A percentile compares a stretch with the other conserved stretches of the same genome.
Evolutionary conservation across 2,113 vertebrate species (phyloP).

Genomic region (Osmerus eperlanus): DNA sequence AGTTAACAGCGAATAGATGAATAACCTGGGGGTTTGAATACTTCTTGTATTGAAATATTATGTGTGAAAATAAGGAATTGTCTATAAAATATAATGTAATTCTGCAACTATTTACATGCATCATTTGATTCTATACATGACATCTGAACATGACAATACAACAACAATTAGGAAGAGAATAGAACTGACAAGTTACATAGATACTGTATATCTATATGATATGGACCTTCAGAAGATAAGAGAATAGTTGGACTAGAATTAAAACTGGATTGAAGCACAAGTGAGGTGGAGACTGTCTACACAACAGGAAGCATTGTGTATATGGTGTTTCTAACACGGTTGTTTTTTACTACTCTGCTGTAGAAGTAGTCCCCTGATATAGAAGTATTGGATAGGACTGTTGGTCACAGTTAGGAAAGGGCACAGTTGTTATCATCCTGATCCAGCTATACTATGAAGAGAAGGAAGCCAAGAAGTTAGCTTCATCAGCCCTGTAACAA

Average conservation of each 20-base stretch:
- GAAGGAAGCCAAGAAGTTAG: conserved; percentile 9
- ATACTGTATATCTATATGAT: background rate
- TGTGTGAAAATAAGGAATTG: background rate
- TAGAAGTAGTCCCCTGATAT: background rate
- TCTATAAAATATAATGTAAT: conserved; percentile 1
- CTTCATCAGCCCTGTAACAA: conserved; percentile 7
- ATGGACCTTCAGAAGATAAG: too few species aligned
- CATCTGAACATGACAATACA: background rate
- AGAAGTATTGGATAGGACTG: background rate
- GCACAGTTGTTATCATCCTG: too few species aligned
- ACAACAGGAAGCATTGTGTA: background rate
- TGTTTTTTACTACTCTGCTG: background rate
- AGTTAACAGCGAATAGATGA: background rate
- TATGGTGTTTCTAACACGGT: background rate
- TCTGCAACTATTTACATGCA: conserved; percentile 39
- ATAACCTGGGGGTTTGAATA: background rate
- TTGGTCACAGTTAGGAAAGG: too few species aligned
- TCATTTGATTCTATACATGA: conserved; percentile 17
- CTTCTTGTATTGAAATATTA: background rate
- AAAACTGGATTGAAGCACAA: too few species aligned
- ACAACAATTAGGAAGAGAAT: background rate
- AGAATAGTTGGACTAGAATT: too few species aligned
- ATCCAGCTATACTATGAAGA: background rate
- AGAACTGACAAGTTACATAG: background rate
- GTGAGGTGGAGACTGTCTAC: background rate